phyloP scores from a whole-genome alignment of 2,888 invertebrate species.

The Hypolimnas misippus region DNA sequence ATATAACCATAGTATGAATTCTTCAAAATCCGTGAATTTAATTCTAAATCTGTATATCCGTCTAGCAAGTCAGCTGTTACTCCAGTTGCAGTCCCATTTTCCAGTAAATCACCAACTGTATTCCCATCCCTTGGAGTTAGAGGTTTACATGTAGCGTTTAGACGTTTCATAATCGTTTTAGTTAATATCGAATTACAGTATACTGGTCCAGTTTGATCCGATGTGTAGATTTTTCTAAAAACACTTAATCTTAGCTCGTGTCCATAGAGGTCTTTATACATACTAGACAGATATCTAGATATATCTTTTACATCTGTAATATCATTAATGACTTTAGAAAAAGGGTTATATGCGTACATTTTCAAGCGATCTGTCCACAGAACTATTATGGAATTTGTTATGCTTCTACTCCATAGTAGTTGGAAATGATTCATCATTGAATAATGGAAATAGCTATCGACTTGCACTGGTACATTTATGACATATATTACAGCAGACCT shows the following conservation, averaged over 20 bases:
- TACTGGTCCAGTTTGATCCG: constrained; percentile 59
- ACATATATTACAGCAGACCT: constrained; percentile 73
- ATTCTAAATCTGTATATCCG: constrained; percentile 81
- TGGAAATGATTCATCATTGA: constrained; percentile 75
- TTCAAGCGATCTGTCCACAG: constrained; percentile 62
- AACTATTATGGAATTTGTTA: constrained; percentile 78
- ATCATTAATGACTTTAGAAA: constrained; percentile 66
- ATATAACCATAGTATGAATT: constrained; percentile 76
- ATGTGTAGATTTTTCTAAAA: constrained; percentile 63
- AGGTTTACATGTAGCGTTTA: constrained; percentile 72
- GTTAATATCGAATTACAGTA: constrained; percentile 64
- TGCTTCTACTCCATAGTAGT: constrained; percentile 78
- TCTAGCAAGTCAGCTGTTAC: constrained; percentile 72
- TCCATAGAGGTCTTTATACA: constrained; percentile 68
- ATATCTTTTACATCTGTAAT: constrained; percentile 68
- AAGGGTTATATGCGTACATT: constrained; percentile 81
- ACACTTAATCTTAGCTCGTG: constrained; percentile 64
- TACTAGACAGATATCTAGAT: constrained; percentile 51
- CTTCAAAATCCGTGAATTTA: constrained; percentile 81
- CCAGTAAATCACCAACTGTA: constrained; percentile 71
- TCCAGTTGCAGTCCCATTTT: constrained; percentile 75
- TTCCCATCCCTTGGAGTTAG: constrained; percentile 67
- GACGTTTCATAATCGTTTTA: constrained; percentile 57
- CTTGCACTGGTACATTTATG: constrained; percentile 58
- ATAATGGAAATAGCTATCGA: constrained; percentile 66